phyloP scores from a whole-genome alignment of 2,113 vertebrate species.

The Callionymus lyra region DNA sequence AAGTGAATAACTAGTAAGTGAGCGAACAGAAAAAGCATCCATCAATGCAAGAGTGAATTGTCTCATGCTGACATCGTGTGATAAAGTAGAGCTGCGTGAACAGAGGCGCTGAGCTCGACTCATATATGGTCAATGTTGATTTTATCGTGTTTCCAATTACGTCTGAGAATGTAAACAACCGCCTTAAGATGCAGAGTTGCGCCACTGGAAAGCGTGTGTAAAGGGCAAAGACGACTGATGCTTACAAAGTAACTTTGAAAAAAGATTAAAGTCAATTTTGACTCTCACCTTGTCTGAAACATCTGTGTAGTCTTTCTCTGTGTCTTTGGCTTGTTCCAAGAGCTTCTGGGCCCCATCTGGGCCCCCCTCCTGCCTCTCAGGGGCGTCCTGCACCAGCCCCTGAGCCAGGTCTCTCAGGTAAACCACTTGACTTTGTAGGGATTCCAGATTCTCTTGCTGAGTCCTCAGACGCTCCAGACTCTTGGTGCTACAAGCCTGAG shows the following conservation, averaged over 20 bases:
- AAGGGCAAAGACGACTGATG: no score
- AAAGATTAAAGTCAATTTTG: no score
- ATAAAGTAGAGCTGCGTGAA: no score
- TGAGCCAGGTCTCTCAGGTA: constrained; percentile 85
- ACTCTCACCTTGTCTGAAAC: constrained; percentile 78
- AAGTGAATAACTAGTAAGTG: no score
- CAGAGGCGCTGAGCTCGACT: no score
- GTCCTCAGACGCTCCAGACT: constrained; percentile 86
- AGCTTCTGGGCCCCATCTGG: constrained; percentile 74
- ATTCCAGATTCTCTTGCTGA: constrained; percentile 82
- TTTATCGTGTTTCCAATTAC: no score
- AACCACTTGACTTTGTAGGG: constrained; percentile 81
- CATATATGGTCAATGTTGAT: no score
- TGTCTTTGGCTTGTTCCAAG: constrained; percentile 67
- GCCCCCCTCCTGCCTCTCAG: constrained; percentile 54
- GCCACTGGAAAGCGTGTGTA: no score
- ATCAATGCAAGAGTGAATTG: neutral
- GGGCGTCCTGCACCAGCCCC: constrained; percentile 85
- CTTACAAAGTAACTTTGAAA: no score
- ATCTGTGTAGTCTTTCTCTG: constrained; percentile 74
- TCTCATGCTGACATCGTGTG: no score
- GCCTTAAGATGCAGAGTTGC: no score
- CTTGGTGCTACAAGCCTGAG: constrained; percentile 89
- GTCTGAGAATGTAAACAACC: no score
- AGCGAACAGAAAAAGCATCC: neutral